Evolutionary conservation across 2,113 vertebrate species (phyloP).

Genomic region (Hypanus sabinus): DNA sequence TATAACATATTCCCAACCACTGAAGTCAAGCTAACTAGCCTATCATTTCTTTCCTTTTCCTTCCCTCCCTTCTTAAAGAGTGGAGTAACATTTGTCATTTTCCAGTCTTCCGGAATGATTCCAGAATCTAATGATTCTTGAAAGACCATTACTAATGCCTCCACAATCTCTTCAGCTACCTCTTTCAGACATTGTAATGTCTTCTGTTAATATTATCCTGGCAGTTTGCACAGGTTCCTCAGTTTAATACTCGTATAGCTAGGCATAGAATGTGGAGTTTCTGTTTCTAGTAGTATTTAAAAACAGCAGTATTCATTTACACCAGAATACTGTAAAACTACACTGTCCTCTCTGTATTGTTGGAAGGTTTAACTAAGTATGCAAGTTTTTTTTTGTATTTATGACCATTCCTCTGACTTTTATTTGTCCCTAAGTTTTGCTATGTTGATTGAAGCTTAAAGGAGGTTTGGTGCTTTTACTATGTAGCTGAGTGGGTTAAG

Average conservation of each 20-base stretch:
- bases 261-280: neutral
- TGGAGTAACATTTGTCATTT: too few relatives aligned
- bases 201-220: neutral
- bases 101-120: too few relatives aligned
- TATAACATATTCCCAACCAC: too few relatives aligned
- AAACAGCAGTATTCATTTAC: neutral
- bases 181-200: too few relatives aligned
- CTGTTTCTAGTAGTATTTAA: neutral
- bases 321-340: constrained; percentile 22
- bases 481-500: neutral
- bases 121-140: too few relatives aligned
- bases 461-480: neutral
- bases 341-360: neutral
- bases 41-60: too few relatives aligned
- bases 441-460: neutral
- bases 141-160: too few relatives aligned
- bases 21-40: too few relatives aligned
- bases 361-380: neutral
- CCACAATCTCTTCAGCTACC: too few relatives aligned
- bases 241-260: neutral
- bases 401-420: neutral
- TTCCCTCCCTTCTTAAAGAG: too few relatives aligned
- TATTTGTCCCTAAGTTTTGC: neutral
- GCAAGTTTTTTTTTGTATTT: neutral
- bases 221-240: neutral